Conservation (phyloP, 2,797 vertebrate species). For the Salarias fasciatus region DNA sequence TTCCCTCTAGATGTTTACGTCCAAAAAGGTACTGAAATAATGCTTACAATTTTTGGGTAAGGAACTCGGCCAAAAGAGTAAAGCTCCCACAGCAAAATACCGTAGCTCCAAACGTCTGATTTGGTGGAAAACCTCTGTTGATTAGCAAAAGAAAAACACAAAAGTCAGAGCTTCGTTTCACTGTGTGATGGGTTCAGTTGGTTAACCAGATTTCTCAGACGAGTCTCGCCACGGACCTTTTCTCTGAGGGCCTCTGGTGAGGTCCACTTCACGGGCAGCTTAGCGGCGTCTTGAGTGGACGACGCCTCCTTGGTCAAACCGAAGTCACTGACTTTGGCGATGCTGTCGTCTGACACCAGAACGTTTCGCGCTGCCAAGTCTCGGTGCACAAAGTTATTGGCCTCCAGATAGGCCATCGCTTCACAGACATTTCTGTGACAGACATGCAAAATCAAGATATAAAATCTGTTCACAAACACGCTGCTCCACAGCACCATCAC, state of each 20-base stretch:
- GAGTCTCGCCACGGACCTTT: slow-evolving; percentile 87
- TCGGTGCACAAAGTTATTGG: slow-evolving; percentile 95
- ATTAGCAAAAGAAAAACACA: slow-evolving; percentile 25
- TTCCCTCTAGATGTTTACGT: too few species aligned
- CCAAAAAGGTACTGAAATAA: neutral
- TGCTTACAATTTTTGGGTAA: slow-evolving; percentile 98
- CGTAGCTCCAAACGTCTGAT: slow-evolving; percentile 98
- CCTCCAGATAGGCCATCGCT: slow-evolving; percentile 97
- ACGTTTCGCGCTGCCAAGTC: slow-evolving; percentile 97
- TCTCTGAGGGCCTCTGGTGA: slow-evolving; percentile 95
- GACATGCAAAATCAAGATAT: neutral
- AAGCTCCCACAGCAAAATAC: slow-evolving; percentile 99
- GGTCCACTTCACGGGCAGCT: slow-evolving; percentile 97
- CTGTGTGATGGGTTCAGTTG: neutral
- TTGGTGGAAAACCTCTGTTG: slow-evolving; percentile 97
- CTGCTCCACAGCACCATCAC: neutral
- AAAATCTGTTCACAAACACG: neutral
- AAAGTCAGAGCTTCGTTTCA: slow-evolving; percentile 6
- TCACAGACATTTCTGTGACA: slow-evolving; percentile 91
- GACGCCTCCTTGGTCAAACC: slow-evolving; percentile 97
- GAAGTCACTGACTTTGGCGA: slow-evolving; percentile 98
- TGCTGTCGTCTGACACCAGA: slow-evolving; percentile 95
- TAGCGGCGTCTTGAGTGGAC: slow-evolving; percentile 93
- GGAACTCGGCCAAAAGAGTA: slow-evolving; percentile 99
- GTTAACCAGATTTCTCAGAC: too few species aligned